phyloP scores from a whole-genome alignment of 1,140 invertebrate species.

The Dolichoris vasculosae region DNA sequence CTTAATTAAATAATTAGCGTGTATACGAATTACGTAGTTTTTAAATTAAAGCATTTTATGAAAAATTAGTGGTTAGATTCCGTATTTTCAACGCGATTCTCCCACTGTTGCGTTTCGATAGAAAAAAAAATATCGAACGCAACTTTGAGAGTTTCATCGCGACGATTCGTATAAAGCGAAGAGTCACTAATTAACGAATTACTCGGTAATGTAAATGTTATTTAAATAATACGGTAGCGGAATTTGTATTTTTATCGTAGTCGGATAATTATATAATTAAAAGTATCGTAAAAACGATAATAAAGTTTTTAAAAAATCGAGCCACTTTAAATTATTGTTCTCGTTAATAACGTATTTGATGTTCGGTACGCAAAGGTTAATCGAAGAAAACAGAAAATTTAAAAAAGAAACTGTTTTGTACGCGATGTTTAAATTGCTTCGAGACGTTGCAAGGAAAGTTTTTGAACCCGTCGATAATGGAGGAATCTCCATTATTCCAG shows the following conservation, averaged over 20 bases:
- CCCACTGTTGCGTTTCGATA: not conserved
- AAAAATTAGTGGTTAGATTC: too few species aligned
- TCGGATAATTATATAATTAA: not conserved
- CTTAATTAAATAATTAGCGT: too few species aligned
- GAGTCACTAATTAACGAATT: slow-evolving; percentile 20
- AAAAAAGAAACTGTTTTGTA: not conserved
- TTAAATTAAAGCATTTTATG: too few species aligned
- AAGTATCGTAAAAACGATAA: not conserved
- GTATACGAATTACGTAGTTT: too few species aligned
- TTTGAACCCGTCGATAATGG: not conserved
- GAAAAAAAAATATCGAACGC: not conserved
- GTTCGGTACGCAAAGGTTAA: too few species aligned
- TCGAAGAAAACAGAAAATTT: not conserved
- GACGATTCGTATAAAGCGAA: slow-evolving; percentile 5
- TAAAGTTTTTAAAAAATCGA: not conserved
- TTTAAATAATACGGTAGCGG: not conserved
- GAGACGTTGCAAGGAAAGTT: not conserved
- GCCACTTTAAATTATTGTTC: not conserved
- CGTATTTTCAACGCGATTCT: not conserved
- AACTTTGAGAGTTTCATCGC: slow-evolving; percentile 25
- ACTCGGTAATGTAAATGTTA: slow-evolving; percentile 22
- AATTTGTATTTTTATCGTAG: not conserved
- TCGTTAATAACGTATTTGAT: not conserved
- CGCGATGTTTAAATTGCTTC: not conserved
- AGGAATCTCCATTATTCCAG: too few species aligned